These are phyloP conservation scores for Eledona agricola DNA, from an alignment of 2,888 invertebrate genomes.

Conservation along the genomic window DNA sequence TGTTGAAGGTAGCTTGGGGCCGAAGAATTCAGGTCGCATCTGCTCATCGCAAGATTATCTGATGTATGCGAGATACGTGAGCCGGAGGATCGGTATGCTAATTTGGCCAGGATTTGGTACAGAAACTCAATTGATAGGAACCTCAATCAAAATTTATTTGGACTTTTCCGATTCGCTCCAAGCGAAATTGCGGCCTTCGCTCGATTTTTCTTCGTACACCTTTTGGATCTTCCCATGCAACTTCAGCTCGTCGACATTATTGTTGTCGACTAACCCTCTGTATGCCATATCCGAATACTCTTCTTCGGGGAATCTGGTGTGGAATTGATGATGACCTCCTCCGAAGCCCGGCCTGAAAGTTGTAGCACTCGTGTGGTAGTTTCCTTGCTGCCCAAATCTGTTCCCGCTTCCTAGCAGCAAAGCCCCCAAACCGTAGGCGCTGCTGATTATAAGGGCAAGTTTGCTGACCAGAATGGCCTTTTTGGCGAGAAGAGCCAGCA, in stretches of 20 bases:
- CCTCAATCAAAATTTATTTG: not conserved
- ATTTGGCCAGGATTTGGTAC: slow-evolving; percentile 7
- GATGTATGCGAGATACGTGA: too few relatives aligned
- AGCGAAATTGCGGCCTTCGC: slow-evolving; percentile 59
- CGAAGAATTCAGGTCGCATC: slow-evolving; percentile 50
- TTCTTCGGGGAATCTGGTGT: slow-evolving; percentile 48
- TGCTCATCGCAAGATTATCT: slow-evolving; percentile 39
- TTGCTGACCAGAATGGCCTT: slow-evolving; percentile 81
- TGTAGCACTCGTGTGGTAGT: slow-evolving; percentile 5
- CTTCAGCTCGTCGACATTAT: slow-evolving; percentile 44
- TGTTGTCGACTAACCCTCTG: slow-evolving; percentile 50
- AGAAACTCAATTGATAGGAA: too few relatives aligned
- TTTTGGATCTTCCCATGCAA: slow-evolving; percentile 45
- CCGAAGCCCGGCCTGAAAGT: slow-evolving; percentile 34
- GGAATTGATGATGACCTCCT: slow-evolving; percentile 5
- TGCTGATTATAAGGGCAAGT: slow-evolving; percentile 75
- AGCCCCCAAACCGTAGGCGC: slow-evolving; percentile 70
- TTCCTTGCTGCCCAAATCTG: slow-evolving; percentile 13
- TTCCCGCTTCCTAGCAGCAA: slow-evolving; percentile 52
- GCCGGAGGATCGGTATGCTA: too few relatives aligned
- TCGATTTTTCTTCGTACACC: slow-evolving; percentile 34
- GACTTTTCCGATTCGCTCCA: slow-evolving; percentile 58
- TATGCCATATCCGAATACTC: slow-evolving; percentile 58
- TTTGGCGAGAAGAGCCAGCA: slow-evolving; percentile 76
- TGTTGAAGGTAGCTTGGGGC: slow-evolving; percentile 48